Evolutionary conservation across 2,797 vertebrate genomes (phyloP), one percentile per base, ranked within the genome.

Genomic region (Liparis tanakae): DNA sequence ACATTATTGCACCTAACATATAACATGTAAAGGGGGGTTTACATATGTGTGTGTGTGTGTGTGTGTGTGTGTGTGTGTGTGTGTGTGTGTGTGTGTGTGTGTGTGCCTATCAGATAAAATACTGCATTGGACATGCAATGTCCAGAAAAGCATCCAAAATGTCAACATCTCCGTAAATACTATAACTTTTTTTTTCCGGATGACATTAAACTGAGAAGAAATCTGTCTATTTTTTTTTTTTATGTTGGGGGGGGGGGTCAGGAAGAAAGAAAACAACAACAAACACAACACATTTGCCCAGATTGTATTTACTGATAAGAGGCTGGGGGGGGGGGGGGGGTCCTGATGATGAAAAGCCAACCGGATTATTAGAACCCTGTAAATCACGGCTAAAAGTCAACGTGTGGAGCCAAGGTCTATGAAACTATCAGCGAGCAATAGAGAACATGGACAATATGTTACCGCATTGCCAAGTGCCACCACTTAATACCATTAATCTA

Each of bases 401-500:
- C 20, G 83, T 79, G 78, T 84, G 86, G 88, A 90, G 81, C 82
- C 88, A 93, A 91, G 88, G 90, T 90, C 89, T 85, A 88, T 91
- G 89, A 90, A 92, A 93, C 85, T 89, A 89, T 92, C 86, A 91
- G 81, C 48, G 80, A 74, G 83, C 85, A 88, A 91, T 80, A 85
- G 82, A 90, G 86, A 88, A 88, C 86, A 87, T 66, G 63, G 80
- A 85, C 87, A 82, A 91, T 90, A 91, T 90, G 88, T 90, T 91
- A 86, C 88, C 65, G 54, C 79, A 79, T 91, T 93, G 92, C 92
- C 91, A 93, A 94, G 91, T 88, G 87, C 84, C 85, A 86, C 88
- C 92, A 91, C 92, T 93, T 94, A 90, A 93, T 92, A 89, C 90
- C 86, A 94, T 94, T 91, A 91, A 91, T 92, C 88, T 91, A 80